These are phyloP conservation scores for Zosterops lateralis DNA, from an alignment of 2,113 vertebrate genomes.

Conservation along the genomic window DNA sequence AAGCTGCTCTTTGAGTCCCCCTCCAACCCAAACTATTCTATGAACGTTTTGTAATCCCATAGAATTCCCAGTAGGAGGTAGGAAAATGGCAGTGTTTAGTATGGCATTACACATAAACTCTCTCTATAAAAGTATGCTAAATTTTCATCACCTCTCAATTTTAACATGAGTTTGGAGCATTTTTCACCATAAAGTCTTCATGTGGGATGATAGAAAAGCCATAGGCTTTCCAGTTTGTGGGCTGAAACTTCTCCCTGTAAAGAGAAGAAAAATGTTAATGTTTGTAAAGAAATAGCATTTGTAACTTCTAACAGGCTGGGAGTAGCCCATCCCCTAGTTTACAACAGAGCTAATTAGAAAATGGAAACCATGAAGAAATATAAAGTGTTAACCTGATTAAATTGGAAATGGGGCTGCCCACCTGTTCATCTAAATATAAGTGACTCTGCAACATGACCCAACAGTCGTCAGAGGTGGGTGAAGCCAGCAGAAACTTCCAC, in stretches of 20 bases:
- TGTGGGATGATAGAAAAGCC: background rate
- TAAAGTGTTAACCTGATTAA: slow-evolving; percentile 55
- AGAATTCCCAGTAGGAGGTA: background rate
- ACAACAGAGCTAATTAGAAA: slow-evolving; percentile 14
- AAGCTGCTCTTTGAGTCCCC: background rate
- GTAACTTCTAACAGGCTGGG: background rate
- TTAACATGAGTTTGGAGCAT: background rate
- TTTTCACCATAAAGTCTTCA: background rate
- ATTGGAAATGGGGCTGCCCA: slow-evolving; percentile 60
- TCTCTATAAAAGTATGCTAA: background rate
- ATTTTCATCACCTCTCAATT: background rate
- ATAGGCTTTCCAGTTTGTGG: background rate
- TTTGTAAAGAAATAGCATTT: background rate
- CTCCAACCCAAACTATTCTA: background rate
- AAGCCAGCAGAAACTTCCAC: background rate
- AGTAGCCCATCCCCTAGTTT: background rate
- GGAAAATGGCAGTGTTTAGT: background rate
- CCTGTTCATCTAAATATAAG: slow-evolving; percentile 80
- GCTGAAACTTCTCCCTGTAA: background rate
- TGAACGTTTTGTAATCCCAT: background rate
- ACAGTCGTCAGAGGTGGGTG: slow-evolving; percentile 19
- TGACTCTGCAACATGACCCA: slow-evolving; percentile 57
- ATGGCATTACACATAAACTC: background rate
- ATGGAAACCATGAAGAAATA: slow-evolving; percentile 33
- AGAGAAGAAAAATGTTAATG: background rate